Percentiles rank a stretch among this genome's conserved stretches.
These are phyloP conservation scores for Acestrorhynchus altus DNA, from an alignment of 2,797 vertebrate genomes.

Conservation along the genomic window DNA sequence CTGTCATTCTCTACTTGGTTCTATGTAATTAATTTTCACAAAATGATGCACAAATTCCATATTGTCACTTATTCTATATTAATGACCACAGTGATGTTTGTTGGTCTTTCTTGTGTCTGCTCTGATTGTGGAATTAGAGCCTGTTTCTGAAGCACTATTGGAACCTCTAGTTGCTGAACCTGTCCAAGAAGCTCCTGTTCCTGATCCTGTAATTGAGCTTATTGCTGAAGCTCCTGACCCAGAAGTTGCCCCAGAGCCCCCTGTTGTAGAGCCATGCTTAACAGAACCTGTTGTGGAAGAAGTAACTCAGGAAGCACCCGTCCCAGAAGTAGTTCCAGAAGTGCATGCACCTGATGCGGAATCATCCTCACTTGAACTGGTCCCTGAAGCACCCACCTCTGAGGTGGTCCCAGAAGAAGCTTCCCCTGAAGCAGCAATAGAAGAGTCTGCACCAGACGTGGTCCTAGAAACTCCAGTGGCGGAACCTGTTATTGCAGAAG, in stretches of 20 bases:
- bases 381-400: background rate
- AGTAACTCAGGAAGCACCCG: conserved; percentile 4
- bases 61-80: too few species aligned
- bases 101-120: conserved; percentile 15
- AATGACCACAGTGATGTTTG: too few species aligned
- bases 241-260: background rate
- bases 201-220: background rate
- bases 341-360: background rate
- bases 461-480: background rate
- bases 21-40: too few species aligned
- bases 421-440: background rate
- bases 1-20: too few species aligned
- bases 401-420: conserved; percentile 9
- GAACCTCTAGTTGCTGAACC: background rate
- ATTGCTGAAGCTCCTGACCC: background rate
- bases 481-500: background rate
- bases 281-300: background rate
- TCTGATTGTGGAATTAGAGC: conserved; percentile 37
- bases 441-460: conserved; percentile 3
- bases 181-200: background rate
- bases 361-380: background rate
- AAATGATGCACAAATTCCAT: background rate
- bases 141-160: conserved; percentile 32
- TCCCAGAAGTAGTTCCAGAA: conserved; percentile 9
- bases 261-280: too few species aligned